Conservation (phyloP, 2,888 invertebrate species). For the Uloborus plumipes region DNA sequence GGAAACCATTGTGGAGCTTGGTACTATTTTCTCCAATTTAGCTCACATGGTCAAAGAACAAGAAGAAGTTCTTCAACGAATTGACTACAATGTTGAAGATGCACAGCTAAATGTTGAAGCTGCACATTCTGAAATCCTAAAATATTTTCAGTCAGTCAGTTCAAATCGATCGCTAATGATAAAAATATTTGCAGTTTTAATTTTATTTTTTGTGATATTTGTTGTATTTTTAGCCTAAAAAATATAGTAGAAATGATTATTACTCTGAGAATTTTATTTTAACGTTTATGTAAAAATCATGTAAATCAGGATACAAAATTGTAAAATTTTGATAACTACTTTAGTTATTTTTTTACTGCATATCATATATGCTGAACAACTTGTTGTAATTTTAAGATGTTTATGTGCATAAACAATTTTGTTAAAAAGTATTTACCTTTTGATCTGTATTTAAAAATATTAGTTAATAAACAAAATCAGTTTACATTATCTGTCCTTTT, state of each 20-base stretch:
- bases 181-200: constrained; percentile 97
- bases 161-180: constrained; percentile 99
- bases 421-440: too few species aligned
- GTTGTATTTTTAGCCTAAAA: constrained; percentile 80
- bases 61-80: constrained; percentile 97
- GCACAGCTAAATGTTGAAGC: constrained; percentile 97
- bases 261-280: too few species aligned
- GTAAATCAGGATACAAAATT: too few species aligned
- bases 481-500: too few species aligned
- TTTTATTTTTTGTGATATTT: constrained; percentile 99
- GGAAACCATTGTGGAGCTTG: constrained; percentile 97
- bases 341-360: constrained; percentile 13
- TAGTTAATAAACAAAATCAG: too few species aligned
- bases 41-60: constrained; percentile 98
- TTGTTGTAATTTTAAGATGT: constrained; percentile 3
- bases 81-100: constrained; percentile 96
- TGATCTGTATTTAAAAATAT: too few species aligned
- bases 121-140: constrained; percentile 95
- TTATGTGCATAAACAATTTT: too few species aligned
- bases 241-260: background rate
- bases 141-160: constrained; percentile 96
- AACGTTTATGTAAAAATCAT: too few species aligned
- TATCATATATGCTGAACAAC: constrained; percentile 52
- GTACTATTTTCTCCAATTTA: constrained; percentile 95
- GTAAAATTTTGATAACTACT: too few species aligned